Percentiles rank a stretch among this genome's conserved stretches.
Conservation (phyloP, 2,888 invertebrate species). For the Loripinus fragilis region DNA sequence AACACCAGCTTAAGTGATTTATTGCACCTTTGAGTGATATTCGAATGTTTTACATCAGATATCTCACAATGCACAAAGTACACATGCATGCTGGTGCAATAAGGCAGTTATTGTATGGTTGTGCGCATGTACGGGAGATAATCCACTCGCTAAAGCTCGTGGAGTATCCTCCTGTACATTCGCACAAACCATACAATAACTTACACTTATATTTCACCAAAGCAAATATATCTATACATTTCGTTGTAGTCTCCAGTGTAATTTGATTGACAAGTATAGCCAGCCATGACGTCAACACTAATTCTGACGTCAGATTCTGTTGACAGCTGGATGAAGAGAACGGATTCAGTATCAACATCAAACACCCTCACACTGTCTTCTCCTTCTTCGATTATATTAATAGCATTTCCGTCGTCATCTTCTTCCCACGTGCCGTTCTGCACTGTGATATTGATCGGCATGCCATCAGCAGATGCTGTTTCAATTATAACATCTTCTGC, state of each 20-base stretch:
- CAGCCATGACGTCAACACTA: background rate
- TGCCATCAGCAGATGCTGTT: background rate
- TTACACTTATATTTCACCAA: background rate
- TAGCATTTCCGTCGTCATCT: constrained; percentile 11
- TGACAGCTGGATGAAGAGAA: constrained; percentile 4
- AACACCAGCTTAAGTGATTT: no score
- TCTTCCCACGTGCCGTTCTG: constrained; percentile 23
- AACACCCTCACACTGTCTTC: background rate
- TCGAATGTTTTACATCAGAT: no score
- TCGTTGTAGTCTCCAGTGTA: background rate
- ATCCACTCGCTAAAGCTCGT: no score
- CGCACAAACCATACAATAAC: no score
- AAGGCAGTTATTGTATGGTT: no score
- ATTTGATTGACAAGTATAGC: background rate
- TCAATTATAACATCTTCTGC: constrained; percentile 18
- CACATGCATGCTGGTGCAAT: no score
- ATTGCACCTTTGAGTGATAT: no score
- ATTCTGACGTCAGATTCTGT: background rate
- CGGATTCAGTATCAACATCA: background rate
- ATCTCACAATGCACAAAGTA: no score
- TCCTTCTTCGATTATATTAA: constrained; percentile 5
- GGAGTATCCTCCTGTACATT: no score
- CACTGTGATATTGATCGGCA: background rate
- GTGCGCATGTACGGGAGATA: no score
- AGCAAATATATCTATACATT: constrained; percentile 4